phyloP scores from a whole-genome alignment of 2,888 invertebrate genomes.

The Macrophya annulata region DNA sequence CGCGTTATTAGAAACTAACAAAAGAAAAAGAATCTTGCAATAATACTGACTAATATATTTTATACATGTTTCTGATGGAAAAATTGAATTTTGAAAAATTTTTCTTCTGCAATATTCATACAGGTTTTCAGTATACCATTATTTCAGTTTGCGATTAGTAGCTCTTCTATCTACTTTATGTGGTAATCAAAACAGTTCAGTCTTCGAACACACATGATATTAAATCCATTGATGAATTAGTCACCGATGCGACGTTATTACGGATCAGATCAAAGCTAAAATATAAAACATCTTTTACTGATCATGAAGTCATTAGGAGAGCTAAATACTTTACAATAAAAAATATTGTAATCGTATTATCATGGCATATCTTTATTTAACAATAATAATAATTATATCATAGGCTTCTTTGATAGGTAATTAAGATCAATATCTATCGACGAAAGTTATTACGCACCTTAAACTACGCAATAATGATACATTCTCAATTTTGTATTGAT shows the following conservation, averaged over 20 bases:
- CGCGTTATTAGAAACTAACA: neutral
- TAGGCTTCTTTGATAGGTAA: neutral
- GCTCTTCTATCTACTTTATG: neutral
- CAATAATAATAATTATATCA: neutral
- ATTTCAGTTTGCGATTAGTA: neutral
- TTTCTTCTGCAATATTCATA: neutral
- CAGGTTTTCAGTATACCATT: neutral
- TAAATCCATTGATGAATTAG: conserved; percentile 20
- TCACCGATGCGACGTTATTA: conserved; percentile 17
- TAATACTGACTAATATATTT: neutral
- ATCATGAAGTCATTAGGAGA: neutral
- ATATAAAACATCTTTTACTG: neutral
- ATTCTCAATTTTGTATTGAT: neutral
- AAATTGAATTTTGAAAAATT: neutral
- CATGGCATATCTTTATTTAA: neutral
- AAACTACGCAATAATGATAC: neutral
- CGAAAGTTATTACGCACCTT: neutral
- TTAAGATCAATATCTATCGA: neutral
- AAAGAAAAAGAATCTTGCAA: neutral
- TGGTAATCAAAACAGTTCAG: conserved; percentile 1
- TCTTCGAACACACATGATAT: conserved; percentile 14
- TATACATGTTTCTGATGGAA: neutral
- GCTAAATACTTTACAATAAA: neutral
- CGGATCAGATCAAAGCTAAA: neutral
- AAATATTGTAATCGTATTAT: neutral